Evolutionary conservation across 1,140 invertebrate species (phyloP).

Genomic region (Drosophila neocordata): DNA sequence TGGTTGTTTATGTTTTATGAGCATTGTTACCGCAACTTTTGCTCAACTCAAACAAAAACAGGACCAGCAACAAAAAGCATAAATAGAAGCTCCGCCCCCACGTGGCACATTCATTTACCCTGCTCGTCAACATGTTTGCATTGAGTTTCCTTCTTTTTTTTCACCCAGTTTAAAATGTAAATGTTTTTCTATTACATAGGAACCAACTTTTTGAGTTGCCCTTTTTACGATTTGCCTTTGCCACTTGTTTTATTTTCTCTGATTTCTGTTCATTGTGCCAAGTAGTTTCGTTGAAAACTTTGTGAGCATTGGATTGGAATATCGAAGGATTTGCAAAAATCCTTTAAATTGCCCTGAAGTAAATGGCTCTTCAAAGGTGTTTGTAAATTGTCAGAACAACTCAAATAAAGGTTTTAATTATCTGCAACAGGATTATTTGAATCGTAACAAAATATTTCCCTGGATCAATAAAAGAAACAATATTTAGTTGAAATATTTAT

Average conservation of each 20-base stretch:
- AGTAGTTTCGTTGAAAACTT: slow-evolving; percentile 3
- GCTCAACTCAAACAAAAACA: slow-evolving; percentile 13
- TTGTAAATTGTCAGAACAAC: background rate
- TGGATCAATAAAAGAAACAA: too few relatives aligned
- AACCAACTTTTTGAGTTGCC: slow-evolving; percentile 33
- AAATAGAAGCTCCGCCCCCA: slow-evolving; percentile 11
- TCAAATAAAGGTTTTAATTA: background rate
- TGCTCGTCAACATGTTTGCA: slow-evolving; percentile 54
- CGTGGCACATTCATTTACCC: slow-evolving; percentile 29
- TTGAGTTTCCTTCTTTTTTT: background rate
- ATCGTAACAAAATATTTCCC: too few relatives aligned
- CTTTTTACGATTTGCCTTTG: slow-evolving; percentile 14
- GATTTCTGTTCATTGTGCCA: slow-evolving; percentile 1
- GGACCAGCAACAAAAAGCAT: background rate
- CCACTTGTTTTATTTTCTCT: background rate
- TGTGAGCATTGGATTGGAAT: background rate
- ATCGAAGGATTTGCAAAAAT: background rate
- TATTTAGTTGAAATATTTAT: too few relatives aligned
- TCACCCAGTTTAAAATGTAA: slow-evolving; percentile 64
- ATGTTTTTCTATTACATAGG: slow-evolving; percentile 64
- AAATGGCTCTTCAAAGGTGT: background rate
- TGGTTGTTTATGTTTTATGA: slow-evolving; percentile 77
- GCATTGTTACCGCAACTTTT: slow-evolving; percentile 70
- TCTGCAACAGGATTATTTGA: background rate
- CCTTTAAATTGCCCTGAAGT: background rate